Evolutionary conservation across 1,140 invertebrate species (phyloP).

Genomic region (Drosophila nikananu): DNA sequence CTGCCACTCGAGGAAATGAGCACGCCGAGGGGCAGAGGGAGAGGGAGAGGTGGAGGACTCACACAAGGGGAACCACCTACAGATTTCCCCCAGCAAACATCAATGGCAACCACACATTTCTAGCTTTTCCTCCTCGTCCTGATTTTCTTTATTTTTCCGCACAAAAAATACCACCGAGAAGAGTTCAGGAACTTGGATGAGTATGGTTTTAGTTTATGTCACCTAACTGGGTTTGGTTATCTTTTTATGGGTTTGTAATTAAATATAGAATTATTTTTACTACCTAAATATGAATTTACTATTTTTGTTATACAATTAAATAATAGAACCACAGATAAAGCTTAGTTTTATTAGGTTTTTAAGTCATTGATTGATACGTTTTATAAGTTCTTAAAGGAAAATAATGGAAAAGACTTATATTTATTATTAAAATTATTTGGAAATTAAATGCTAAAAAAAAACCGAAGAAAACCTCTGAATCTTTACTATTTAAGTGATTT

Average conservation of each 20-base stretch:
- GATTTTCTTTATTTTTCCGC: constrained; percentile 2
- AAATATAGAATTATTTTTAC: background rate
- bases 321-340: background rate
- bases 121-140: constrained; percentile 11
- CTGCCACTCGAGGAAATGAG: constrained; percentile 78
- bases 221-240: background rate
- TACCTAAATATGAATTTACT: background rate
- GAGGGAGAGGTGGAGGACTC: background rate
- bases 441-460: too few species aligned
- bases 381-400: too few species aligned
- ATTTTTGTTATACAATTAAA: background rate
- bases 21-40: constrained; percentile 29
- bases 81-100: constrained; percentile 38
- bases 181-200: background rate
- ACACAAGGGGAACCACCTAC: constrained; percentile 14
- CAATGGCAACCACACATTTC: constrained; percentile 57
- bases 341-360: background rate
- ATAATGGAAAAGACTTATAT: too few species aligned
- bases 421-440: too few species aligned
- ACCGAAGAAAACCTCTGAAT: background rate
- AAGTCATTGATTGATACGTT: too few species aligned
- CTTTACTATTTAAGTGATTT: background rate
- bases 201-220: background rate
- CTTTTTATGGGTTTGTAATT: background rate
- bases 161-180: background rate